Conservation (phyloP, 2,113 vertebrate genomes). For the Procavia capensis region DNA sequence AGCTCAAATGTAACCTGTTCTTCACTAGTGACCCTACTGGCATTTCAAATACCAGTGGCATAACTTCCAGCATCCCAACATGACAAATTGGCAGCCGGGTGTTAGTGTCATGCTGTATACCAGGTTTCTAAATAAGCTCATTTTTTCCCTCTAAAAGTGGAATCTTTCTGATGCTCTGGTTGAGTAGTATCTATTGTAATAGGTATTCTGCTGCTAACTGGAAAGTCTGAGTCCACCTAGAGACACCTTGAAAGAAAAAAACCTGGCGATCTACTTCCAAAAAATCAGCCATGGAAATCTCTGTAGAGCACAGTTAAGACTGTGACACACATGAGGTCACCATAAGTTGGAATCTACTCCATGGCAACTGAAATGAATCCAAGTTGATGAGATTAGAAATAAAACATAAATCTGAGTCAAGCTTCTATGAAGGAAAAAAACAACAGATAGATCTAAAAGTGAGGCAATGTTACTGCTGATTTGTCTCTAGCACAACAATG, state of each 20-base stretch:
- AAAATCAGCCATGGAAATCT: neutral
- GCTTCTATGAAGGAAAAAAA: neutral
- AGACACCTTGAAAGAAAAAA: neutral
- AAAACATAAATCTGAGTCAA: conserved; percentile 46
- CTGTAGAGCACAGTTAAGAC: neutral
- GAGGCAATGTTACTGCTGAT: conserved; percentile 47
- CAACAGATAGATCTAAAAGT: neutral
- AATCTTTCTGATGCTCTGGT: conserved; percentile 10
- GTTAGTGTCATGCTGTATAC: neutral
- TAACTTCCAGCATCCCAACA: neutral
- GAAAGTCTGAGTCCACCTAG: neutral
- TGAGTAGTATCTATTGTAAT: conserved; percentile 32
- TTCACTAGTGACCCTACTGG: neutral
- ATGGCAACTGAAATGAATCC: neutral
- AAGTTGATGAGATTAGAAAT: conserved; percentile 20
- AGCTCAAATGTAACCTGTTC: neutral
- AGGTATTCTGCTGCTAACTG: neutral
- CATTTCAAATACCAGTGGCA: neutral
- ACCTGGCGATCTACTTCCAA: neutral
- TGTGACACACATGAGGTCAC: neutral
- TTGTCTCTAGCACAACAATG: conserved; percentile 12
- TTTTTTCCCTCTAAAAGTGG: neutral
- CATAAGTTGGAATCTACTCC: neutral
- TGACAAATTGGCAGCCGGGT: neutral
- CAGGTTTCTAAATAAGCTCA: conserved; percentile 31